Base-by-base conservation (phyloP, 2,113 vertebrate genomes). In the Barnardius zonarius region DNA sequence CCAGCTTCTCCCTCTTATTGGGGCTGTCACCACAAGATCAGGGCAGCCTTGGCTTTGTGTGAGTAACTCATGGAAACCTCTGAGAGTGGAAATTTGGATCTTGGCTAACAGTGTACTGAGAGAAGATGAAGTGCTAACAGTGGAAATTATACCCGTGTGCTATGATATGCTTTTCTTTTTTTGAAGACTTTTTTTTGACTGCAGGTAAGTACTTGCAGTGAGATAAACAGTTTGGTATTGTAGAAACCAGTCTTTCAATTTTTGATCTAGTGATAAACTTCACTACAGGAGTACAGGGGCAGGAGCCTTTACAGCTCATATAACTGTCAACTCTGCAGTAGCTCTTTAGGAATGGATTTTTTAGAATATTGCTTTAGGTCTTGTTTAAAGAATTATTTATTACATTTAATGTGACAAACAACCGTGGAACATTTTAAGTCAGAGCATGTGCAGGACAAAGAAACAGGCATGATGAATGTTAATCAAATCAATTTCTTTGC, bases 11-110 rank as follows among this genome's bases (percentile, higher is more conserved):
- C 17, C 28, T 84, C 43, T 0, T 2, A 62, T 37, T 3, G 5
- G 19, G 35, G 16, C 55, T 5, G 5, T 39, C 3, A 13, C 31
- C 35, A 57, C 0, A 0, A 68, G 48, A 20, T 6, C 0, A 0
- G 48, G 54, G 51, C 48, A 59, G 27, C n/a, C 0, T 0, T 14
- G 69, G 31, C 46, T 59, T 57, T 81, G 23, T 27, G 51, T 35
- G 16, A 10, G 25, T 14, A 11, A n/a, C 51, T 24, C 1, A 0
- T 31, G 48, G 63, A 62, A 79, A 15, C 23, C 33, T 33, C 55
- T 1, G 0, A 62, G 62, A 17, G 17, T 0, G 8, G 15, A 1
- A 5, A 23, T 75, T 23, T 61, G 35, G 35, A 41, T 59, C 39
- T 24, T 5, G 0, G 28, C 52, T 88, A 37, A 41, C 9, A 55